Evolutionary conservation across 92 coral and sea anemone species (phyloP).

Genomic region (Actinernus sp.): DNA sequence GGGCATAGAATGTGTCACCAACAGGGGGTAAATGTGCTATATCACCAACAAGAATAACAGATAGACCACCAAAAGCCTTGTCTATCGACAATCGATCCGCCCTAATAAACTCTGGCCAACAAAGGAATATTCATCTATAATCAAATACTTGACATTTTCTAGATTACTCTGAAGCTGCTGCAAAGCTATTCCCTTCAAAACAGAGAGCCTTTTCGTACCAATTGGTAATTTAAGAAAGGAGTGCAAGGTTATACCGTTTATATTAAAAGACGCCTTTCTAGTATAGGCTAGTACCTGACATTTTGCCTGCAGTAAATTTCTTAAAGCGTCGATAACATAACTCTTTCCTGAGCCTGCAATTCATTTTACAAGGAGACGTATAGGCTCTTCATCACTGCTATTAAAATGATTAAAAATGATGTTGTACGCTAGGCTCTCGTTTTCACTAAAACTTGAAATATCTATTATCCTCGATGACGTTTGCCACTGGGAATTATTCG

Average conservation of each 20-base stretch:
- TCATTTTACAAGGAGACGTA: constrained; percentile 3
- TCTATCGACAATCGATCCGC: constrained; percentile 26
- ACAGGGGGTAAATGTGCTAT: constrained; percentile 74
- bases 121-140: constrained; percentile 67
- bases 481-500: not conserved
- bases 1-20: constrained; percentile 66
- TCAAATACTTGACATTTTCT: constrained; percentile 57
- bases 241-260: constrained; percentile 54
- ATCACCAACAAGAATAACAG: constrained; percentile 65
- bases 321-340: constrained; percentile 2
- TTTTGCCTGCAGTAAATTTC: not conserved
- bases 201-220: constrained; percentile 59
- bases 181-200: constrained; percentile 64
- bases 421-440: constrained; percentile 39
- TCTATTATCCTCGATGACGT: constrained; percentile 35
- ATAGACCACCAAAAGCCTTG: constrained; percentile 51
- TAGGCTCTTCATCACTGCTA: constrained; percentile 1
- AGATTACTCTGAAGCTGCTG: constrained; percentile 65
- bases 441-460: constrained; percentile 39
- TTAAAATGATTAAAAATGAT: constrained; percentile 34
- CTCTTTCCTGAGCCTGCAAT: constrained; percentile 8
- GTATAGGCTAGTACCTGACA: constrained; percentile 41
- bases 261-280: constrained; percentile 64
- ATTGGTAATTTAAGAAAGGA: constrained; percentile 56
- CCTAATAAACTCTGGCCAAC: constrained; percentile 59